A percentile compares a stretch with the other conserved stretches of the same genome.
Conservation (phyloP, 2,797 vertebrate genomes). For the Pseudochaenichthys georgianus region DNA sequence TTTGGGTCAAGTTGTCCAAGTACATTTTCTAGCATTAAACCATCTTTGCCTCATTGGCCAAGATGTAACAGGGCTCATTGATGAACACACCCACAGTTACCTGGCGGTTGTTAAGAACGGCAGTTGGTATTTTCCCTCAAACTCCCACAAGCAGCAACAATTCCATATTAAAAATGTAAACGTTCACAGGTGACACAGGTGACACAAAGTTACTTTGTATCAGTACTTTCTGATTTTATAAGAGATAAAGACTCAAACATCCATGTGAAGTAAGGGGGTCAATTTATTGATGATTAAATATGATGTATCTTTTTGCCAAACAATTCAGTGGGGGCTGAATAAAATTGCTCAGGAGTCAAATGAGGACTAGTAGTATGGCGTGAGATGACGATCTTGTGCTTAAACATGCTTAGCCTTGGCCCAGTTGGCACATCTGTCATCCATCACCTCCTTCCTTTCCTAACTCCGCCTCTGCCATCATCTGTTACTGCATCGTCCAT, state of each 20-base stretch:
- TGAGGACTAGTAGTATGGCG: background rate
- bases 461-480: background rate
- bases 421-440: slow-evolving; percentile 33
- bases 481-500: slow-evolving; percentile 25
- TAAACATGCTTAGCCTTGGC: slow-evolving; percentile 36
- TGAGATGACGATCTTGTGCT: slow-evolving; percentile 9
- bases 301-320: background rate
- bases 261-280: too few species aligned
- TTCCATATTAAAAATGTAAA: too few species aligned
- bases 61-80: too few species aligned
- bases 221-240: too few species aligned
- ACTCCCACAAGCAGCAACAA: background rate
- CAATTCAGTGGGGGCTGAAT: background rate
- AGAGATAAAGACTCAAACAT: too few species aligned
- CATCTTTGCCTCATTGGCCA: background rate
- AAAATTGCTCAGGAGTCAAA: background rate
- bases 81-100: background rate
- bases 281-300: background rate
- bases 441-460: slow-evolving; percentile 12
- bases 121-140: rapidly evolving
- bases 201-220: too few species aligned
- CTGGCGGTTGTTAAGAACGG: background rate
- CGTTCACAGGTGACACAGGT: too few species aligned
- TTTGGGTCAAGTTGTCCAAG: background rate
- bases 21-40: background rate